Base-by-base conservation (phyloP, 2,888 invertebrate genomes). In the Quadroppia sp. region DNA sequence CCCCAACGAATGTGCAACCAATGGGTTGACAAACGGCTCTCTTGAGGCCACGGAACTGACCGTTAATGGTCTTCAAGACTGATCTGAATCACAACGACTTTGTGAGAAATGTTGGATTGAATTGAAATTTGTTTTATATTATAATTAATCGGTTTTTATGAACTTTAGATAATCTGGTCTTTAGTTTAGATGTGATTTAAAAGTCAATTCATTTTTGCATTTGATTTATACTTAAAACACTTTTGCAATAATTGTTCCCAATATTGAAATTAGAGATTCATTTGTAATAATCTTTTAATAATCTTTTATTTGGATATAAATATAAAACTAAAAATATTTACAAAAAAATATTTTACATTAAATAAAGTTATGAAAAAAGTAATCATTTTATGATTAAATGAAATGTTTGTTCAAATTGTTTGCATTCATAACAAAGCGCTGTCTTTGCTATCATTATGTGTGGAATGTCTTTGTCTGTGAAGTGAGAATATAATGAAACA, bases 261-360 rank as follows among this genome's bases (percentile, higher is more conserved):
- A 36, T 7, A 36, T 7, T 36, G 36, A 36, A 36, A 36, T 36
- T 9, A 7, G 9, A 36, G 36, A 7, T 36, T 36, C 36, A 36
- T 7, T 36, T 36, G 36, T 36, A 9, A 9, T 36, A 36, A 36
- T 7, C 4, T 7, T 36, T 7, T 36, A 36, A 36, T 28, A 56
- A 56, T 45, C 20, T 28, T 28, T 56, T 56, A 28, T 28, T 56
- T 56, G 20, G 56, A 56, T 3, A 28, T 30, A 6, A 53, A 64
- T 36, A 64, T 45, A 36, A 7, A 36, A 7, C 11, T n/a, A 40
- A 67, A 36, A 40, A 1, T 69, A 69, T 69, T 69, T 69, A 69
- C 69, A 69, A 69, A 45, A 42, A 59, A 17, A 64, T 64, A 64
- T 64, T 64, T 64, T 69, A 69, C 69, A 69, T 25, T 69, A 69